These are phyloP conservation scores for Bombylius discolor DNA, from an alignment of 2,888 invertebrate genomes.

Conservation along the genomic window DNA sequence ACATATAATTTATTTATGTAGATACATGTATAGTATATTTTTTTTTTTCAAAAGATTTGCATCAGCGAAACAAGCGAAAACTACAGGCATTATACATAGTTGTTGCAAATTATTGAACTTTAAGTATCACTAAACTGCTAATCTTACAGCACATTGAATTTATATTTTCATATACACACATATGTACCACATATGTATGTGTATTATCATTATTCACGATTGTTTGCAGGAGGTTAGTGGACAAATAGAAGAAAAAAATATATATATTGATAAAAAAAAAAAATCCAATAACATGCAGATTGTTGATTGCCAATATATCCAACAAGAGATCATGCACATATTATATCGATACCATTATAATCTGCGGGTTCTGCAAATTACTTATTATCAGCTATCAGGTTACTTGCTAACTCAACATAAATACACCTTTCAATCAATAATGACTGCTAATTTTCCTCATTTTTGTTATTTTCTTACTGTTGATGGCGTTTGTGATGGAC, in stretches of 20 bases:
- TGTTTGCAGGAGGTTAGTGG: too few species aligned
- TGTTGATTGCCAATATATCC: neutral
- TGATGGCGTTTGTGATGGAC: neutral
- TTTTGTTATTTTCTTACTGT: neutral
- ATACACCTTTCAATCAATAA: constrained; percentile 11
- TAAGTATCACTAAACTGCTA: constrained; percentile 15
- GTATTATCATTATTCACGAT: too few species aligned
- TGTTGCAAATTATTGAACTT: constrained; percentile 11
- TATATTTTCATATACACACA: neutral
- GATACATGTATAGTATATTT: too few species aligned
- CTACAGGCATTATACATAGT: constrained; percentile 8
- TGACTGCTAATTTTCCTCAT: constrained; percentile 11
- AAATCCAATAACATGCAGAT: neutral
- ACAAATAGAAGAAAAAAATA: neutral
- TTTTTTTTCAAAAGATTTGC: too few species aligned
- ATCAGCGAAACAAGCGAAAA: constrained; percentile 6
- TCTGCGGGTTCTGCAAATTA: constrained; percentile 11
- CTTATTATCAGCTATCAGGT: constrained; percentile 16
- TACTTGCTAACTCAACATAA: constrained; percentile 10
- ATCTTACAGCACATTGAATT: constrained; percentile 11
- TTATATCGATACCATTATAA: constrained; percentile 1
- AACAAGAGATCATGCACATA: neutral
- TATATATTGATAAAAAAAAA: too few species aligned
- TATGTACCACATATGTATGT: too few species aligned
- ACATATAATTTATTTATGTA: too few species aligned